Evolutionary conservation across 1,140 invertebrate species (phyloP), one percentile per base, ranked within the genome.

Genomic region (Drosophila mauritiana): DNA sequence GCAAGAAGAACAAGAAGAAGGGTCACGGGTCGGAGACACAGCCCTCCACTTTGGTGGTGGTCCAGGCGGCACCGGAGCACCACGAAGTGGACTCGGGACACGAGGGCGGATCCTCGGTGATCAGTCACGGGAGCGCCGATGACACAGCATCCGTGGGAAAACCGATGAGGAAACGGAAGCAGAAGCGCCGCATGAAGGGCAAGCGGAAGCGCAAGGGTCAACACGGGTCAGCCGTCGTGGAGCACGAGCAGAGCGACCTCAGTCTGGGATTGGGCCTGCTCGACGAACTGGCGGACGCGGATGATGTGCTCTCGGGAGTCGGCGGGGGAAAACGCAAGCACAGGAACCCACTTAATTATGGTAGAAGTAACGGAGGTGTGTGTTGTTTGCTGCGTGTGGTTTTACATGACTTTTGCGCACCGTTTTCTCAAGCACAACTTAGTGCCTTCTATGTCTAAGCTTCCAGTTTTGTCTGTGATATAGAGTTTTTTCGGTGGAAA

Each of bases 351-450:
- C 61, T 72, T 65, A 91, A 92, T 79, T 90, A 92, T 90, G 92
- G 88, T 91, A 92, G 90, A 91, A 90, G 82, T 89, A 81, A 83
- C 73, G 84, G 90, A 91, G 90, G 79, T 92, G 84, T 91, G 91
- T 92, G 82, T 81, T 90, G 80, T 90, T 90, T 90, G 86, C 81
- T 88, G 86, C 81, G 90, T 91, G 90, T 91, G 84, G 77, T 91
- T 91, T 86, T 91, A 51, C 75, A 89, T 89, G 84, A 92, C 73
- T 89, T 91, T 80, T 65, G 55, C 81, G 90, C 91, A 91, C 91
- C 88, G 34, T 80, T 91, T 62, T 91, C 69, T 74, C 54, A 64
- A 80, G 80, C 84, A 89, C 84, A 80, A 67, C 40, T 73, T 63
- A 79, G 83, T 88, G 84, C 83, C 79, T 85, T 73, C 61, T 49